These are phyloP conservation scores for Nanorana parkeri DNA, from an alignment of 2,113 vertebrate species.

Conservation along the genomic window DNA sequence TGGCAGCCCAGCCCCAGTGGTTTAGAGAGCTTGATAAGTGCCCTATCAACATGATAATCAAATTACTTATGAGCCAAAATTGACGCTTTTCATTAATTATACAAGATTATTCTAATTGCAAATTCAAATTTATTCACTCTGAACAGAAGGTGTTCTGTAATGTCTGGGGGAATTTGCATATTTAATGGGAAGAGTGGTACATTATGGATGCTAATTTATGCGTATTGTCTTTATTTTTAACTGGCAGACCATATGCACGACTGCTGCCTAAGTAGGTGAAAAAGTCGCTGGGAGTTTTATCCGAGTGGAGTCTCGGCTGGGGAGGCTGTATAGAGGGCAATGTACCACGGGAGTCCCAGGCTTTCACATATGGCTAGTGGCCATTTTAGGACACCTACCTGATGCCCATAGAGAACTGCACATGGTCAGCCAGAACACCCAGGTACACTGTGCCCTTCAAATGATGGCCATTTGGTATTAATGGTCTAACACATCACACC, in stretches of 20 bases:
- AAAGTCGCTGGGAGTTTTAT: slow-evolving; percentile 74
- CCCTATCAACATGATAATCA: slow-evolving; percentile 96
- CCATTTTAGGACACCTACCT: no score
- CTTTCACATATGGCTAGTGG: no score
- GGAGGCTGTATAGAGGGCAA: not conserved
- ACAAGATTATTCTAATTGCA: slow-evolving; percentile 97
- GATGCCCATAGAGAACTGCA: no score
- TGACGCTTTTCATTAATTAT: slow-evolving; percentile 98
- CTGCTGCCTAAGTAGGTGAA: slow-evolving; percentile 81
- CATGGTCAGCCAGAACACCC: no score
- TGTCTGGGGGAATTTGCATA: slow-evolving; percentile 96
- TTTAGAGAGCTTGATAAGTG: slow-evolving; percentile 82
- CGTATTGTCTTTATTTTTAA: slow-evolving; percentile 94
- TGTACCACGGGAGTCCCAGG: not conserved
- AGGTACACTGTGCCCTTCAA: no score
- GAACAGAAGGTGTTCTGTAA: slow-evolving; percentile 97
- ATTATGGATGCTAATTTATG: slow-evolving; percentile 96
- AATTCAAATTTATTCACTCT: slow-evolving; percentile 94
- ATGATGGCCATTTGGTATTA: no score
- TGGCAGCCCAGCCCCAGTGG: slow-evolving; percentile 71
- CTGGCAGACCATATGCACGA: slow-evolving; percentile 84
- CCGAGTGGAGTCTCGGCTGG: slow-evolving; percentile 27
- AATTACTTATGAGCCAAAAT: slow-evolving; percentile 94
- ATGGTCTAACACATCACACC: no score
- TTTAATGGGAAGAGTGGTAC: slow-evolving; percentile 88